Conservation (phyloP, 2,888 invertebrate species). For the Eudemis profundana region DNA sequence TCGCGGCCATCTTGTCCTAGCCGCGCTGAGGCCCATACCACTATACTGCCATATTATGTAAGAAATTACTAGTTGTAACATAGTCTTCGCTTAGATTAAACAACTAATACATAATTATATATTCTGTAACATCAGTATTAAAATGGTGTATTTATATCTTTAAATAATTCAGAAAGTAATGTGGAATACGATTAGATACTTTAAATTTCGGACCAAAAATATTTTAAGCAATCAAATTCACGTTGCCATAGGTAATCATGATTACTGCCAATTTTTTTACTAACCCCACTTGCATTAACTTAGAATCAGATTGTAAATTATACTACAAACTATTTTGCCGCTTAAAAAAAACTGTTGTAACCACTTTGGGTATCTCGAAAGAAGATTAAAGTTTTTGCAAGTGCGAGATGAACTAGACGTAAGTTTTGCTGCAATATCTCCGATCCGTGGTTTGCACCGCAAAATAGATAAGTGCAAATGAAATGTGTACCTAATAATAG, state of each 20-base stretch:
- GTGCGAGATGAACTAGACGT: constrained; percentile 35
- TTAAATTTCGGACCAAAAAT: constrained; percentile 82
- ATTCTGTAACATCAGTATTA: constrained; percentile 82
- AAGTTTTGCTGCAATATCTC: constrained; percentile 20
- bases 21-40: constrained; percentile 57
- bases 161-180: constrained; percentile 60
- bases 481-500: constrained; percentile 10
- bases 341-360: too few species aligned
- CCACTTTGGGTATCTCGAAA: too few species aligned
- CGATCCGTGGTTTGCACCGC: constrained; percentile 1
- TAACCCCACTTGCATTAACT: constrained; percentile 40
- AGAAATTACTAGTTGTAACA: constrained; percentile 72
- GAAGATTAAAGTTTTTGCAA: constrained; percentile 40
- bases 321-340: too few species aligned
- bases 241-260: constrained; percentile 78
- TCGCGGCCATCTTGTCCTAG: too few species aligned
- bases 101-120: constrained; percentile 70
- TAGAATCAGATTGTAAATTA: constrained; percentile 18
- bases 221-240: constrained; percentile 80
- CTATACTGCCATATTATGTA: constrained; percentile 83
- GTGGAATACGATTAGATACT: constrained; percentile 70
- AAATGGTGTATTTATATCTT: constrained; percentile 81
- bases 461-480: constrained; percentile 1
- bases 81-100: constrained; percentile 78
- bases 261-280: constrained; percentile 74